Conservation (phyloP, 2,113 vertebrate genomes). For the Oriolus oriolus region DNA sequence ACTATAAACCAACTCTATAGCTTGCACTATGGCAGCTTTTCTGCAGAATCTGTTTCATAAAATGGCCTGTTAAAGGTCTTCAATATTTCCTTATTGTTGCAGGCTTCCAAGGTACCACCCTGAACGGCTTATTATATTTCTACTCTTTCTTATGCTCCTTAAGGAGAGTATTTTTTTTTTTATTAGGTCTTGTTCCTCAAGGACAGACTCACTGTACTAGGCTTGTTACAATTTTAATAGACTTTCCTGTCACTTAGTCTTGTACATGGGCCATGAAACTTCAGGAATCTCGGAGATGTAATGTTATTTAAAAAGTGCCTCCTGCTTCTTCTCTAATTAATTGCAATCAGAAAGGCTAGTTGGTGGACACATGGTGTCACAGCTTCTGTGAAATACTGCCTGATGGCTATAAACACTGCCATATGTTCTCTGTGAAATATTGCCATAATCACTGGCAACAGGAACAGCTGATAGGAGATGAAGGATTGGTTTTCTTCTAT, state of each 20-base stretch:
- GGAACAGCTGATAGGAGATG: conserved; percentile 53
- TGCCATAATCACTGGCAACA: conserved; percentile 66
- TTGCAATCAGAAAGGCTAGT: conserved; percentile 74
- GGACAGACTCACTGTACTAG: background rate
- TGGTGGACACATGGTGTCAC: conserved; percentile 74
- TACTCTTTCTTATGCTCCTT: background rate
- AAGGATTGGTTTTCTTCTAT: conserved; percentile 23
- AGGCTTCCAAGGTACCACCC: background rate
- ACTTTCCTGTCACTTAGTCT: conserved; percentile 43
- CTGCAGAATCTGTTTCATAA: background rate
- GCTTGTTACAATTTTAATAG: conserved; percentile 35
- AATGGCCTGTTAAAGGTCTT: conserved; percentile 25
- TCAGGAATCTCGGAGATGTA: conserved; percentile 44
- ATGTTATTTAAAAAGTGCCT: conserved; percentile 64
- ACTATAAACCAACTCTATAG: background rate
- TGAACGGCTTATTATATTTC: background rate
- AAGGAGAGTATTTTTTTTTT: background rate
- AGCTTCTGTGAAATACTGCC: conserved; percentile 72
- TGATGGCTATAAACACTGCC: conserved; percentile 75
- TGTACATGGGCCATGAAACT: conserved; percentile 49
- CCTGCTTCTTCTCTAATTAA: conserved; percentile 73
- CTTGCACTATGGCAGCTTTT: background rate
- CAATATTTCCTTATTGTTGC: conserved; percentile 33
- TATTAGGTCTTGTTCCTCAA: conserved; percentile 25
- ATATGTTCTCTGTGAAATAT: conserved; percentile 73